Evolutionary conservation across 2,113 vertebrate genomes (phyloP).

Genomic region (Tamias sibiricus): DNA sequence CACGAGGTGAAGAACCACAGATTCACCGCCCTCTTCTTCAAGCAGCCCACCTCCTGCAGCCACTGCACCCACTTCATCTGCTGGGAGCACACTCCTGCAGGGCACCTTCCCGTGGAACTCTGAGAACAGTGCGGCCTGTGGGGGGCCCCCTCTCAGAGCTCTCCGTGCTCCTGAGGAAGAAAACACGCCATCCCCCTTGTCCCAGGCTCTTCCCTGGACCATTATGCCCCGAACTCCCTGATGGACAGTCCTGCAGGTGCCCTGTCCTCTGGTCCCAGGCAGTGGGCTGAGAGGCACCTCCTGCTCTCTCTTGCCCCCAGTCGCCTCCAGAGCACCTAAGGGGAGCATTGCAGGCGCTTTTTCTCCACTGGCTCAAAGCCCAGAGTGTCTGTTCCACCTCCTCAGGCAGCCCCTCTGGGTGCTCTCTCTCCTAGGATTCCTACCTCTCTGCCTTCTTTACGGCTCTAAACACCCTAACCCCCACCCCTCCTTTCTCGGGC

Average conservation of each 20-base stretch:
- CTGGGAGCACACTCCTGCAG: constrained; percentile 84
- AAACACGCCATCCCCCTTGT: background rate
- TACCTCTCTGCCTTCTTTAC: constrained; percentile 30
- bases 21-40: constrained; percentile 96
- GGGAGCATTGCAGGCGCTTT: background rate
- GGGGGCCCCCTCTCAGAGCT: background rate
- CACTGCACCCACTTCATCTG: constrained; percentile 96
- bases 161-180: background rate
- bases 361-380: background rate
- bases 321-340: background rate
- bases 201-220: background rate
- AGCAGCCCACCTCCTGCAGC: constrained; percentile 97
- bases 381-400: background rate
- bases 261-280: background rate
- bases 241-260: background rate
- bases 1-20: constrained; percentile 95
- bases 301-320: background rate
- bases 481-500: constrained; percentile 43
- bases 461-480: background rate
- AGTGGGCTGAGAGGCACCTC: background rate
- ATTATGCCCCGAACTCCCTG: background rate
- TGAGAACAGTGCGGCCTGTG: constrained; percentile 47
- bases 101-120: background rate
- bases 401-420: constrained; percentile 6
- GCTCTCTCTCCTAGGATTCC: constrained; percentile 3